A percentile compares a stretch with the other conserved stretches of the same genome.
These are phyloP conservation scores for Diuraphis noxia DNA, from an alignment of 1,140 invertebrate species.

Conservation along the genomic window DNA sequence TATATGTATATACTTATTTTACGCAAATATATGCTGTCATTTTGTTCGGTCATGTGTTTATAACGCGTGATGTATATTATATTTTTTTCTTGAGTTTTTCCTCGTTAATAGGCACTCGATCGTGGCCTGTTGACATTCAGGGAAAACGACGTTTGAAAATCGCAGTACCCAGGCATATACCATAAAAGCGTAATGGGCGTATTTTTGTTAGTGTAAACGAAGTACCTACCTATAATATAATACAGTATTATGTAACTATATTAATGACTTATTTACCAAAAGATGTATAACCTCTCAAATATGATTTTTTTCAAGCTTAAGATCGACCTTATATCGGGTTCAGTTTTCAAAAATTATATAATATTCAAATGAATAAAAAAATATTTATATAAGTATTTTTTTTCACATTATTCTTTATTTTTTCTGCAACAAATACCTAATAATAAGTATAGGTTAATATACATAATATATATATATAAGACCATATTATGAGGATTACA, in stretches of 20 bases:
- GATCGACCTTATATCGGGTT: too few species aligned
- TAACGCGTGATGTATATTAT: neutral
- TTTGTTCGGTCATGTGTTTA: neutral
- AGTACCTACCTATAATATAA: neutral
- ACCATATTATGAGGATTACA: too few species aligned
- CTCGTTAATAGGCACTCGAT: slow-evolving; percentile 5
- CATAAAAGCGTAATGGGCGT: neutral
- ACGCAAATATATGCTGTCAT: neutral
- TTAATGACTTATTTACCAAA: neutral
- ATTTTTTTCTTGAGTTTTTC: neutral
- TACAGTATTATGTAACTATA: neutral
- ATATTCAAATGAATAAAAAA: too few species aligned
- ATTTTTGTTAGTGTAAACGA: neutral
- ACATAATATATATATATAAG: too few species aligned
- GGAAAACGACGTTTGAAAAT: neutral
- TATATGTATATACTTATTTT: neutral
- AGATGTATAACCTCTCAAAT: neutral
- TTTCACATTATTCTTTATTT: too few species aligned
- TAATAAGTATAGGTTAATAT: too few species aligned
- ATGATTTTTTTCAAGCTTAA: too few species aligned
- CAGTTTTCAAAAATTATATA: too few species aligned
- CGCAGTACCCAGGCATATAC: too few species aligned
- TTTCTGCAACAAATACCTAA: too few species aligned
- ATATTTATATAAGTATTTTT: too few species aligned
- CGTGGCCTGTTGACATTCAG: neutral